Base-by-base conservation (phyloP, 2,797 vertebrate species). In the Gadopsis bispinosus region DNA sequence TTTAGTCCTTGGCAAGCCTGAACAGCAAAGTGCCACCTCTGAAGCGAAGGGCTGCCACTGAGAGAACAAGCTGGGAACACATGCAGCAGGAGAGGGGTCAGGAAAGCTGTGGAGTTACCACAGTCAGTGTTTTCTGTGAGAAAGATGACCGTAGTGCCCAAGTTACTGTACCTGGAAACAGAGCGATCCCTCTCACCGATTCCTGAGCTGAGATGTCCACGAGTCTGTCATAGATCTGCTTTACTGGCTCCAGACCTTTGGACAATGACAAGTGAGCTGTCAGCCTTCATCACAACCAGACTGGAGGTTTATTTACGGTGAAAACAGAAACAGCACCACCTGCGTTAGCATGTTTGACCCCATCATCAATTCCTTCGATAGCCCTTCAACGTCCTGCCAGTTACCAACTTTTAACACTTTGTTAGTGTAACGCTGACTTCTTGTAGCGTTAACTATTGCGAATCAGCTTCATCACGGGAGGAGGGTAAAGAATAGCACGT, bases 31-130 rank as follows among this genome's bases (percentile, higher is more conserved):
- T 70, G 79, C 84, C 88, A 93, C 76, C 73, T 89, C 71, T 78
- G 89, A 75, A 56, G 45, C n/a, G 90, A 76, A 13, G 91, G 92
- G 43, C 70, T 79, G 66, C 93, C 92, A 77, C 81, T 89, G 22
- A 93, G 79, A 59, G 91, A 92, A 65, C 91, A 93, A 63, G 89
- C 93, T 94, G 71, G 17, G 53, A 26, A 69, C 75, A 80, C 17
- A 69, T 14, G 13, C 7, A 59, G 51, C 60, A 19, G 2, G 7
- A 65, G 17, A 48, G 37, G 7, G 3, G 37, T 47, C 0, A 62
- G 29, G 14, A 39, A 20, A 17, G 5, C 1, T 51, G 3, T 66
- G 16, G 19, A 48, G 14, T 19, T 60, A 77, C 9, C 67, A 43
- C n/a, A 35, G 12, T 33, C 37, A 39, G 37, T 9, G 37, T 29